Evolutionary conservation across 2,797 vertebrate species (phyloP).

Genomic region (Momotus momota): DNA sequence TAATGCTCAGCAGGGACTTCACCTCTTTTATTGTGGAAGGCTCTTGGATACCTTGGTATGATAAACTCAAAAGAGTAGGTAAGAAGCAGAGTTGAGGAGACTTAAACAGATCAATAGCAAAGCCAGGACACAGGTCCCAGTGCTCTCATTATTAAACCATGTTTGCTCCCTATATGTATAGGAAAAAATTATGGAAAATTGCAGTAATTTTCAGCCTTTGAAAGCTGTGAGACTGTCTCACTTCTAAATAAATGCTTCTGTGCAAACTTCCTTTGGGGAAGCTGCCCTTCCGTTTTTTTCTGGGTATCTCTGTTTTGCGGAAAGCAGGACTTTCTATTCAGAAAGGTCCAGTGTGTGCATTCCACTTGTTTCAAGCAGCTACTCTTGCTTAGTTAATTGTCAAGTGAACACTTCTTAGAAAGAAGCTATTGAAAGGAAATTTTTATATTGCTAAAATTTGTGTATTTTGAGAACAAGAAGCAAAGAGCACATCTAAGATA

Average conservation of each 20-base stretch:
- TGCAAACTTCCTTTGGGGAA: neutral
- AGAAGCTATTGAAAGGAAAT: neutral
- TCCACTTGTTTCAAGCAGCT: neutral
- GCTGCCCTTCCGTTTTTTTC: neutral
- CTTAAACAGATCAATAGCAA: neutral
- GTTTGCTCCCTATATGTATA: fast-evolving
- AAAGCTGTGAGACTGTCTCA: neutral
- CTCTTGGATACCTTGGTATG: neutral
- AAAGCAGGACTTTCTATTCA: neutral
- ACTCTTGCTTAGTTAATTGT: neutral
- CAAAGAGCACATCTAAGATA: neutral
- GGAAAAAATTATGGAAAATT: neutral
- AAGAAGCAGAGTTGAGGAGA: neutral
- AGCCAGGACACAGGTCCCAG: neutral
- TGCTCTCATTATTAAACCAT: neutral
- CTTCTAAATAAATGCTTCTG: neutral
- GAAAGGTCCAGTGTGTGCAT: neutral
- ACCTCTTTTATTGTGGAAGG: neutral
- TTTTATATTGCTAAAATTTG: neutral
- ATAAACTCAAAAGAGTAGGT: neutral
- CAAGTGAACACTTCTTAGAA: neutral
- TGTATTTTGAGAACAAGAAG: neutral
- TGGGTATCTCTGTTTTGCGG: neutral
- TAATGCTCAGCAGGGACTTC: neutral
- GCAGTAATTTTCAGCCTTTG: neutral